A percentile compares a stretch with the other conserved stretches of the same genome.
Conservation (phyloP, 35 echinoderm and acorn worm species). For the Heliocidaris tuberculata region DNA sequence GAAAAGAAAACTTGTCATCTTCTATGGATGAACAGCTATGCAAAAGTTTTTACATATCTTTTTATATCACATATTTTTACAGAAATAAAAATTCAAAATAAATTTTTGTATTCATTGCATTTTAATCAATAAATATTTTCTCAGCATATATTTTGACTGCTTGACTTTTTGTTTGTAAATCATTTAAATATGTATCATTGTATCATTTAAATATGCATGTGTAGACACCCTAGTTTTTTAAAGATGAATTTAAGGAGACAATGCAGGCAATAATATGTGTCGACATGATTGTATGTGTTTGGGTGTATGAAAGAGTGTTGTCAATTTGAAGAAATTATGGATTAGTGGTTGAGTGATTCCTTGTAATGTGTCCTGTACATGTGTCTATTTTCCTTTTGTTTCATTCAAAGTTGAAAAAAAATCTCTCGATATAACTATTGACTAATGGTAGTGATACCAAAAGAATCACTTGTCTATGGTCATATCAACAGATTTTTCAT, state of each 20-base stretch:
- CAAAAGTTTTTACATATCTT: neutral
- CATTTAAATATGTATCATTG: no score
- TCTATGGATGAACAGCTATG: neutral
- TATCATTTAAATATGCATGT: neutral
- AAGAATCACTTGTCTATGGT: no score
- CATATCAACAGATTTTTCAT: no score
- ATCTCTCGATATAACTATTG: no score
- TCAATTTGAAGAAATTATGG: no score
- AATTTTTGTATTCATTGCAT: neutral
- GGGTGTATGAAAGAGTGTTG: no score
- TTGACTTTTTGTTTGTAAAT: neutral
- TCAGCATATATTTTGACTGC: neutral
- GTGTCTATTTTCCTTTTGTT: no score
- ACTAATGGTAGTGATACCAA: no score
- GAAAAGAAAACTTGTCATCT: neutral
- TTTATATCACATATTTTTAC: neutral
- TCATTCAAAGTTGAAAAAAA: no score
- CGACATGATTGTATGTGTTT: no score
- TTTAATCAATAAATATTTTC: constrained; percentile 6
- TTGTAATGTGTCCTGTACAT: no score
- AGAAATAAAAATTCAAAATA: neutral
- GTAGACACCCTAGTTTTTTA: neutral
- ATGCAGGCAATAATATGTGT: neutral
- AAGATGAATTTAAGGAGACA: neutral
- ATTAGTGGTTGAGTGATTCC: no score